Percentiles rank a stretch among this genome's conserved stretches.
phyloP scores from a whole-genome alignment of 2,888 invertebrate species.

The Apodemia zela region DNA sequence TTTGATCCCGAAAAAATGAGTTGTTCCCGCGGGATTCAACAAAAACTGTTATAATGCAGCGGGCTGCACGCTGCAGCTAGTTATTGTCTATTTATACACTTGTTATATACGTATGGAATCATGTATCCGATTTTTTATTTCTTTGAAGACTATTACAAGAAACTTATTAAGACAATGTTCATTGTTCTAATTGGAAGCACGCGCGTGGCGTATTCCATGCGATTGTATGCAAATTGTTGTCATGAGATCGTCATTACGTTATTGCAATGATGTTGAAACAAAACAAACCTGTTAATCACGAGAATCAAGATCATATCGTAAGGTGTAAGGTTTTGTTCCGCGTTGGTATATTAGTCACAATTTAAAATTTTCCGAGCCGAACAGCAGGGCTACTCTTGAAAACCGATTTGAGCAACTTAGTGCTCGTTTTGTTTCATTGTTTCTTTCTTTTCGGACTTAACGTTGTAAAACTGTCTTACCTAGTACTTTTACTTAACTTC shows the following conservation, averaged over 20 bases:
- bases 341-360: neutral
- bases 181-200: slow-evolving; percentile 66
- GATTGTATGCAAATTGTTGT: slow-evolving; percentile 69
- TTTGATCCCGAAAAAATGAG: no score
- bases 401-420: no score
- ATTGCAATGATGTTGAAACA: slow-evolving; percentile 19
- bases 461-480: no score
- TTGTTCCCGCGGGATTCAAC: no score
- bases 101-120: neutral
- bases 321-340: slow-evolving; percentile 11
- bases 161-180: slow-evolving; percentile 50
- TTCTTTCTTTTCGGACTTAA: no score
- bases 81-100: no score
- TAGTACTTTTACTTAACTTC: no score
- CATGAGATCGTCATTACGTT: slow-evolving; percentile 39
- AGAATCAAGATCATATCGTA: slow-evolving; percentile 4
- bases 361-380: neutral
- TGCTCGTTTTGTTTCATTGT: no score
- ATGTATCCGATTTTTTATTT: slow-evolving; percentile 5
- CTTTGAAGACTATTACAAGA: slow-evolving; percentile 11
- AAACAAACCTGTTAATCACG: slow-evolving; percentile 16
- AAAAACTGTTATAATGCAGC: no score
- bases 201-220: slow-evolving; percentile 57
- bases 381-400: no score
- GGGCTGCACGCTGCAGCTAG: no score